Evolutionary conservation across 1,140 invertebrate genomes (phyloP), one percentile per base, ranked within the genome.

Genomic region (Halictus rubicundus): DNA sequence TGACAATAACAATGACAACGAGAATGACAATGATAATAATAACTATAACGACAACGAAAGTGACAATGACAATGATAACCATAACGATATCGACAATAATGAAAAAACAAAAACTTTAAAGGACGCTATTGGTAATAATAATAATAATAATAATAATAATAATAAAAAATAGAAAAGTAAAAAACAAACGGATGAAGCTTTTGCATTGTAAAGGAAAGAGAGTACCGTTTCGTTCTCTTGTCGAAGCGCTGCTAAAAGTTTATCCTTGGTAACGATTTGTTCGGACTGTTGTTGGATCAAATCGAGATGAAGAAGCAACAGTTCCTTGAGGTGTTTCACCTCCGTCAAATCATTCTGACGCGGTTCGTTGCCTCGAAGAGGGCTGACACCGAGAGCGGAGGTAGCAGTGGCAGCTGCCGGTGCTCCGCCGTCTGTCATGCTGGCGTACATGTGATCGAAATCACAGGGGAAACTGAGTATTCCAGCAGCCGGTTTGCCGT

Each of bases 211-310:
- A 52, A 52, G 49, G 49, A 52, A 52, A 52, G 10, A 68, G 68
- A 54, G 68, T 93, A 96, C 95, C 93, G 94, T 94, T 92, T 95
- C 95, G 91, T 95, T 95, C 91, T 96, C 95, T 88, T 95, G 93
- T 84, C 94, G 92, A n/a, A 96, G 90, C 64, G 94, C 91, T 65
- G 93, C 92, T 46, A 96, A 91, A 32, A 95, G 92, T 85, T 95
- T 95, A 83, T 96, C 96, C 92, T 96, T 96, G 80, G 94, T 94
- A 76, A 95, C 90, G 79, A 96, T 93, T 79, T 95, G 95, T 85
- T 96, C 95, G 54, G 95, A 95, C 87, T 96, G 96, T 87, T 96
- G 95, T 90, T 96, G 96, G 86, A 96, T 96, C 52, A 96, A 89
- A 89, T 96, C 95, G 71, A 96, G 91, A 90, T 96, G 95, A n/a